Base-by-base conservation (phyloP, 2,888 invertebrate species). In the Pachydiplax longipennis region DNA sequence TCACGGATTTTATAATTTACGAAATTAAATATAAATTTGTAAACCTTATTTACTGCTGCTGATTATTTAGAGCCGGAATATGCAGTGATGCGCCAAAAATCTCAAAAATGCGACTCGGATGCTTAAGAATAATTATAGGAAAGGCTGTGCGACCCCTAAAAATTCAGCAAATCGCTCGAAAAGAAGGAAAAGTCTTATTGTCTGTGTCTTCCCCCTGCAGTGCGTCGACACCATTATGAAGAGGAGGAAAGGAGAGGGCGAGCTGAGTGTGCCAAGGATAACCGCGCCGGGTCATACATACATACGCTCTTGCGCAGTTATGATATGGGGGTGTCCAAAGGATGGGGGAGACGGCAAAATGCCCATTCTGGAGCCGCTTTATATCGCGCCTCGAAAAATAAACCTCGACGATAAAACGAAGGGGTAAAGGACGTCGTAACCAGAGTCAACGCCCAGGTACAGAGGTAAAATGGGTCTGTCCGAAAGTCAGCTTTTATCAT, bases 251-350 rank as follows among this genome's bases (percentile, higher is more conserved):
- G 83, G 83, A 82, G 25, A 48, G 25, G 44, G 25, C 48, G 13
- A n/a, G 83, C 87, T 65, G 61, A 61, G 61, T 87, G 87, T 87
- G 87, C 87, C 87, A 87, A 87, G 87, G 87, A 87, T 87, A 87
- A 87, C 87, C 87, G 65, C 87, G 87, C 37, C 31, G 87, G 87
- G 61, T 87, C 87, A 87, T 87, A 87, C 83, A 53, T 53, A 53
- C 61, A 61, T 61, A 37, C 61, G 40, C 61, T 61, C 37, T 65
- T 87, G 87, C 61, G 87, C 61, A 61, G 61, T 40, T 65, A 61
- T 37, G 87, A 37, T 35, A 87, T 37, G 37, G 15, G 12, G 87
- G 37, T 73, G 73, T 25, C 25, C 25, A 2, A 22, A 37, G 25
- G 82, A 25, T 22, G 81, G 18, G 37, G 22, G 25, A 25, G 15